Evolutionary conservation across 2,113 vertebrate species (phyloP).

Genomic region (Pseudonaja textilis): DNA sequence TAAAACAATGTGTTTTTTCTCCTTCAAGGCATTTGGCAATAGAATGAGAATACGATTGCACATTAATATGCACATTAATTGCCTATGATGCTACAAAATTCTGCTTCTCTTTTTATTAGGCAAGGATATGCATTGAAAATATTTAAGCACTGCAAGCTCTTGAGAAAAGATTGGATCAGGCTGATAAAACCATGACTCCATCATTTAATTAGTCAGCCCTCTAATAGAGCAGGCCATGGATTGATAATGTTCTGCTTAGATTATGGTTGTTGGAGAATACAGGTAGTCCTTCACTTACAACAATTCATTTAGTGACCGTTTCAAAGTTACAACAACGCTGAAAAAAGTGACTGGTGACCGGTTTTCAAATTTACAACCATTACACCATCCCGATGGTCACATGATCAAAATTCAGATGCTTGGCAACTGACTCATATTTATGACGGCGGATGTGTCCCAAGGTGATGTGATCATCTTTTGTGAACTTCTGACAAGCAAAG

Average conservation of each 20-base stretch:
- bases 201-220: not conserved
- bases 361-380: not conserved
- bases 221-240: not conserved
- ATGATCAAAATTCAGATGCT: not conserved
- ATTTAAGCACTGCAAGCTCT: not conserved
- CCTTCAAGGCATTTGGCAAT: constrained; percentile 33
- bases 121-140: not conserved
- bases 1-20: not conserved
- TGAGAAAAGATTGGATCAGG: not conserved
- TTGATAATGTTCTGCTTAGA: not conserved
- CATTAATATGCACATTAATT: not conserved
- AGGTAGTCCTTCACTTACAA: not conserved
- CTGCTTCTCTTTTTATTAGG: not conserved
- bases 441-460: not conserved
- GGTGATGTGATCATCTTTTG: no score
- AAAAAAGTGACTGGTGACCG: not conserved
- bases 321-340: not conserved
- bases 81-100: not conserved
- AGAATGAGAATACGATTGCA: not conserved
- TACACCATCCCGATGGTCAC: not conserved
- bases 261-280: not conserved
- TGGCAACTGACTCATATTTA: not conserved
- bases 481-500: no score
- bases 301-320: not conserved
- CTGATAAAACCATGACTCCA: not conserved